These are phyloP conservation scores for Ganaspis brasiliensis DNA, from an alignment of 2,888 invertebrate species.

Conservation along the genomic window DNA sequence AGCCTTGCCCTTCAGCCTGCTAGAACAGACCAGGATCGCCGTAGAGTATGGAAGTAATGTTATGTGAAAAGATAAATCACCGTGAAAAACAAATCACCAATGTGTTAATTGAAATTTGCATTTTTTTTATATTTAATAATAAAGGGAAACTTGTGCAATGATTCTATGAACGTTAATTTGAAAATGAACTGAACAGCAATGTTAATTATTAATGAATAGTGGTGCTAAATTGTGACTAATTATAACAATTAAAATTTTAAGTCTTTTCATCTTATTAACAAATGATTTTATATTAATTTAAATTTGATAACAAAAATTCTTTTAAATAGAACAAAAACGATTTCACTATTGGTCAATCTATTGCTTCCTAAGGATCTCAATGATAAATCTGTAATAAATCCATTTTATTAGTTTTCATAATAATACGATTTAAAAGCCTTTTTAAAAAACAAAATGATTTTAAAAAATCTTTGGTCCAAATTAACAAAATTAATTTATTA, in stretches of 20 bases:
- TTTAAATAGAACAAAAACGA: slow-evolving; percentile 1
- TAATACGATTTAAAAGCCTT: not conserved
- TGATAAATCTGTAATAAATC: slow-evolving; percentile 38
- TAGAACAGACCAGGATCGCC: slow-evolving; percentile 83
- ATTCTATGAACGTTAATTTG: slow-evolving; percentile 19
- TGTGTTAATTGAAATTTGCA: slow-evolving; percentile 64
- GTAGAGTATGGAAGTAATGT: slow-evolving; percentile 70
- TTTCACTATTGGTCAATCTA: slow-evolving; percentile 12
- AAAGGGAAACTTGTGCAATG: slow-evolving; percentile 23
- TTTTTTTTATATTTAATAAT: slow-evolving; percentile 16
- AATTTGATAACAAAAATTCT: slow-evolving; percentile 5
- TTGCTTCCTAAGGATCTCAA: slow-evolving; percentile 25
- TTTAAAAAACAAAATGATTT: not conserved
- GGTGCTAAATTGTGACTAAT: not conserved
- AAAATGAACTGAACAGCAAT: not conserved
- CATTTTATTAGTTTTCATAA: slow-evolving; percentile 27
- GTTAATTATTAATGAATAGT: slow-evolving; percentile 28
- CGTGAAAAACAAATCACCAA: slow-evolving; percentile 71
- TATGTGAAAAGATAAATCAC: slow-evolving; percentile 75
- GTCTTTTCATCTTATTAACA: not conserved
- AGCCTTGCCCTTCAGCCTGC: slow-evolving; percentile 91
- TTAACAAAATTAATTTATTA: not conserved
- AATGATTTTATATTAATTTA: not conserved
- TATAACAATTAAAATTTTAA: slow-evolving; percentile 35
- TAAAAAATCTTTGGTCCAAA: not conserved